A percentile compares a stretch with the other conserved stretches of the same genome.
Conservation (phyloP, 2,888 invertebrate genomes). For the Schrankia costaestrigalis region DNA sequence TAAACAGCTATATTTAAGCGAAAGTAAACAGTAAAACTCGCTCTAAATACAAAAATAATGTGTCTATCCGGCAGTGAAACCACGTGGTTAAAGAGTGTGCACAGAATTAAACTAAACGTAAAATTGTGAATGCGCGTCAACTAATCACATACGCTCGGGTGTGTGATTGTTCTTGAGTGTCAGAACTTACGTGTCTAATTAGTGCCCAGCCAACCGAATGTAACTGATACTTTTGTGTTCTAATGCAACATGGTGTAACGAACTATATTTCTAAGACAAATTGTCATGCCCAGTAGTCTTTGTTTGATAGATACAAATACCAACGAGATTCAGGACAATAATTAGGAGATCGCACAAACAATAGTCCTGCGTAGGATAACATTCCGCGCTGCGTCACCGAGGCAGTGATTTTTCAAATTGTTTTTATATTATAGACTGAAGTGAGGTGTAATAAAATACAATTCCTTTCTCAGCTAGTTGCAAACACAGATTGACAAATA, state of each 20-base stretch:
- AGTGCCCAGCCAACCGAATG: constrained; percentile 5
- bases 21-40: constrained; percentile 57
- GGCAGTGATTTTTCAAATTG: no score
- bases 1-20: constrained; percentile 40
- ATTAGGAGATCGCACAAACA: no score
- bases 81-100: constrained; percentile 45
- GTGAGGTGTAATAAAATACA: no score
- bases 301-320: no score
- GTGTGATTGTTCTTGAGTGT: constrained; percentile 32
- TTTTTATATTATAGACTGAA: no score
- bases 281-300: no score
- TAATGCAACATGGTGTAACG: not conserved
- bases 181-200: constrained; percentile 33
- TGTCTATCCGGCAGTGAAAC: constrained; percentile 67
- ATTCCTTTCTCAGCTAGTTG: no score
- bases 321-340: no score
- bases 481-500: no score
- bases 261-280: no score
- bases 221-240: constrained; percentile 7
- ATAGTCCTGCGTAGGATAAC: no score
- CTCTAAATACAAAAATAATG: constrained; percentile 61
- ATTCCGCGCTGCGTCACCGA: no score
- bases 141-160: constrained; percentile 24
- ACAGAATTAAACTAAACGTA: constrained; percentile 43
- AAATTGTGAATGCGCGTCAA: constrained; percentile 19